Percentiles rank a stretch among this genome's conserved stretches.
Evolutionary conservation across 2,797 vertebrate species (phyloP).

Genomic region (Artibeus lituratus): DNA sequence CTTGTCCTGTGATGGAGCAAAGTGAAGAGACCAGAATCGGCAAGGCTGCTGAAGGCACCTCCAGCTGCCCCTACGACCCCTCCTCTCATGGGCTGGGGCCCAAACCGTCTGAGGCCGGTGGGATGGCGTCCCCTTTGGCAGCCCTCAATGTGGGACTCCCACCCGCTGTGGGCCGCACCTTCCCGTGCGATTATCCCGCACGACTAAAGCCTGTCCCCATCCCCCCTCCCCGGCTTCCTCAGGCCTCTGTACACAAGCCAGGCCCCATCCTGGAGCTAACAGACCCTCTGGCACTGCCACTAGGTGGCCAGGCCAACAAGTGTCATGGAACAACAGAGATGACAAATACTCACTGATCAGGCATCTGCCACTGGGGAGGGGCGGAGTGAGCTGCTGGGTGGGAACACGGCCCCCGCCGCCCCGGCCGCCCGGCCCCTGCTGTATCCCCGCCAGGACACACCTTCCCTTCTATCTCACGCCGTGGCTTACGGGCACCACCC

Average conservation of each 20-base stretch:
- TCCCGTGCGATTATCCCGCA: neutral
- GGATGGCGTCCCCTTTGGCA: neutral
- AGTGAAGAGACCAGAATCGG: accelerated
- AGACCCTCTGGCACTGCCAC: no score
- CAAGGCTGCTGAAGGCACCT: accelerated
- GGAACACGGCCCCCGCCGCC: accelerated
- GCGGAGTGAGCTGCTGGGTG: accelerated
- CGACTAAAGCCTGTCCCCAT: neutral
- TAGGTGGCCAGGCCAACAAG: neutral
- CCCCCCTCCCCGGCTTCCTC: accelerated
- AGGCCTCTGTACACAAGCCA: neutral
- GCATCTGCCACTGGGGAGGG: accelerated
- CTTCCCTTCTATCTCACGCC: accelerated
- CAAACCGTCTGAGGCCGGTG: accelerated
- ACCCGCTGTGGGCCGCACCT: accelerated
- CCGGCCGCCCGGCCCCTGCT: accelerated
- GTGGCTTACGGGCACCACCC: neutral
- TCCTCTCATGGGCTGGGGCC: neutral
- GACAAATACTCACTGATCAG: no score
- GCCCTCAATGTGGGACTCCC: accelerated
- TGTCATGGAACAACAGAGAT: neutral
- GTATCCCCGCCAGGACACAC: neutral
- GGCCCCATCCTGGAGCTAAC: no score
- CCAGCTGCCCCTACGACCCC: accelerated
- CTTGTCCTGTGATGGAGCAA: accelerated